These are phyloP conservation scores for Limnephilus auricula DNA, from an alignment of 2,888 invertebrate genomes.

Conservation along the genomic window DNA sequence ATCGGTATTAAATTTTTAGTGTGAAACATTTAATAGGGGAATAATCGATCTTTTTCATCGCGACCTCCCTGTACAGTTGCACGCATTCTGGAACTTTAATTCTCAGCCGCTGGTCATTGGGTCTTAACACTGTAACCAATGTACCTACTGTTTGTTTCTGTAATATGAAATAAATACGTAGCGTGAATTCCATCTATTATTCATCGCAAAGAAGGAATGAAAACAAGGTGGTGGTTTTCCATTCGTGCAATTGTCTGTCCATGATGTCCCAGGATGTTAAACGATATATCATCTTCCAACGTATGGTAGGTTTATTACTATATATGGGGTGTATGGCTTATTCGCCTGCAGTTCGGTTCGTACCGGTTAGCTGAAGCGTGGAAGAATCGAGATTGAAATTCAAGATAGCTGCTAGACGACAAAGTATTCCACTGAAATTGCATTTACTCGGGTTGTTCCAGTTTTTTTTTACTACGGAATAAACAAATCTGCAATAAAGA, in stretches of 20 bases:
- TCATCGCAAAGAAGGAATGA: too few relatives aligned
- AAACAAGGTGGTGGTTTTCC: too few relatives aligned
- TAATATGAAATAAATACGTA: too few relatives aligned
- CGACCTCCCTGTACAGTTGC: too few relatives aligned
- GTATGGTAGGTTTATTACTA: not conserved
- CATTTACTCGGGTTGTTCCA: not conserved
- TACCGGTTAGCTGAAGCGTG: slow-evolving; percentile 2
- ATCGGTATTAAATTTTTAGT: too few relatives aligned
- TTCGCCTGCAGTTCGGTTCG: not conserved
- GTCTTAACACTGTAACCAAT: too few relatives aligned
- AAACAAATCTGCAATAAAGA: not conserved
- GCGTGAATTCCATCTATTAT: too few relatives aligned
- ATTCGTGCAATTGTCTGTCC: not conserved
- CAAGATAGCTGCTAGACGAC: slow-evolving; percentile 2
- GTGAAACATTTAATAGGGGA: too few relatives aligned
- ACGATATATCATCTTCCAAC: not conserved
- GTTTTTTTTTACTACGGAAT: not conserved
- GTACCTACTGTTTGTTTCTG: too few relatives aligned
- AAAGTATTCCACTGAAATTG: slow-evolving; percentile 18
- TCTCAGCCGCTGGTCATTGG: too few relatives aligned
- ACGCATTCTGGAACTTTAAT: too few relatives aligned
- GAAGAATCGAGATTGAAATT: slow-evolving; percentile 14
- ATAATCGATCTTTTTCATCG: too few relatives aligned
- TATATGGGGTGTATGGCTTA: not conserved
- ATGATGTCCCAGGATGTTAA: not conserved